Evolutionary conservation across 2,888 invertebrate genomes (phyloP).

Genomic region (Arctia plantaginis): DNA sequence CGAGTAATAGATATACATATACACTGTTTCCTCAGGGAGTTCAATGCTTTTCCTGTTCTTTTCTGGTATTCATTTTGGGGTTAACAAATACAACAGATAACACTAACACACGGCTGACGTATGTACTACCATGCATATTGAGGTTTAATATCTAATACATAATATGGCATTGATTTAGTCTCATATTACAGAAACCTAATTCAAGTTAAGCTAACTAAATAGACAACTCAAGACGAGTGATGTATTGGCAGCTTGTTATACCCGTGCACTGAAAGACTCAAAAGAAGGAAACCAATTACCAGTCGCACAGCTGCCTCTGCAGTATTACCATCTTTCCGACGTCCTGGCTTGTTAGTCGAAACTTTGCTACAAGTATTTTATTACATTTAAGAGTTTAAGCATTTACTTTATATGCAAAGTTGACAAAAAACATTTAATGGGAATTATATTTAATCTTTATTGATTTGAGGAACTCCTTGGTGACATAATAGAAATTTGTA

Average conservation of each 20-base stretch:
- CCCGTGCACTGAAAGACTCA: conserved; percentile 1
- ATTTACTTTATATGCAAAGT: background rate
- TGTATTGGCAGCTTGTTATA: conserved; percentile 8
- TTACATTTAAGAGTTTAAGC: background rate
- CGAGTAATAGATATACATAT: no score
- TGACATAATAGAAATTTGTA: background rate
- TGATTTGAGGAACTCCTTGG: background rate
- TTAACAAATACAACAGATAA: background rate
- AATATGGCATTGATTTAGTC: background rate
- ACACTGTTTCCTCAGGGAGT: background rate
- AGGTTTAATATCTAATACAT: background rate
- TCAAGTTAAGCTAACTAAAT: background rate
- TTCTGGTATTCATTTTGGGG: background rate
- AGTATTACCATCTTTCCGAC: conserved; percentile 15
- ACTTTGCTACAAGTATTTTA: background rate
- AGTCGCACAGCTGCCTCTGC: background rate
- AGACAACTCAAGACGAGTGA: background rate
- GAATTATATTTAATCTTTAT: background rate
- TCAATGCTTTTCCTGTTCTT: background rate
- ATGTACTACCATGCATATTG: background rate
- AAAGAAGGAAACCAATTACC: conserved; percentile 20
- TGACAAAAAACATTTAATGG: background rate
- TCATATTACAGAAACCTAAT: background rate
- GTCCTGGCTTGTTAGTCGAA: conserved; percentile 16
- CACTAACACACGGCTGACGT: no score